Conservation (phyloP, 2,113 vertebrate species). For the Larimichthys polyactis region DNA sequence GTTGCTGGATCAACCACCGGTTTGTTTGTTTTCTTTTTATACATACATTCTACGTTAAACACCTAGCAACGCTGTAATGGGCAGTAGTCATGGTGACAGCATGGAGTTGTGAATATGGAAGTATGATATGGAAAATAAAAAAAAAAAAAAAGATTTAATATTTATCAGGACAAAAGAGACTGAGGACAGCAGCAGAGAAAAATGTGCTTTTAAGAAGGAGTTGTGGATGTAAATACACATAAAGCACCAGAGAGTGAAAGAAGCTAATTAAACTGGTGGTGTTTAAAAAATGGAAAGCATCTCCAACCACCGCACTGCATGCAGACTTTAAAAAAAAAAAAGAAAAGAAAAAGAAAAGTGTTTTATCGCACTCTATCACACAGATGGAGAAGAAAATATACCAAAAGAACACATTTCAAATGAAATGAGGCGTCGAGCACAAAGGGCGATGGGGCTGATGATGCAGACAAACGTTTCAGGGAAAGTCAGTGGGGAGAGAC, state of each 20-base stretch:
- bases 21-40: background rate
- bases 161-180: too few species aligned
- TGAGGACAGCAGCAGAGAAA: too few species aligned
- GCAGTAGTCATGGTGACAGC: slow-evolving; percentile 2
- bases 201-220: background rate
- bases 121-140: background rate
- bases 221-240: background rate
- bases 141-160: too few species aligned
- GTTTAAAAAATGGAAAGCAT: background rate
- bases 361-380: background rate
- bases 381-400: background rate
- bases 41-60: slow-evolving; percentile 1
- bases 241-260: background rate
- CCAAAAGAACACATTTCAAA: background rate
- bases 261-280: background rate
- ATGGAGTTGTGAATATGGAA: background rate
- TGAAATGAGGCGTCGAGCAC: background rate
- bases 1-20: slow-evolving; percentile 3
- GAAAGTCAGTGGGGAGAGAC: background rate
- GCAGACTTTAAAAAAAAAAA: background rate
- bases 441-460: background rate
- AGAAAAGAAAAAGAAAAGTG: too few species aligned
- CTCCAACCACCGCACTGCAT: background rate
- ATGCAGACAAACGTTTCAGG: background rate
- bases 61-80: background rate